phyloP scores from a whole-genome alignment of 37 sponge, comb jelly and placozoan species.

The Hexactinellida sp. region DNA sequence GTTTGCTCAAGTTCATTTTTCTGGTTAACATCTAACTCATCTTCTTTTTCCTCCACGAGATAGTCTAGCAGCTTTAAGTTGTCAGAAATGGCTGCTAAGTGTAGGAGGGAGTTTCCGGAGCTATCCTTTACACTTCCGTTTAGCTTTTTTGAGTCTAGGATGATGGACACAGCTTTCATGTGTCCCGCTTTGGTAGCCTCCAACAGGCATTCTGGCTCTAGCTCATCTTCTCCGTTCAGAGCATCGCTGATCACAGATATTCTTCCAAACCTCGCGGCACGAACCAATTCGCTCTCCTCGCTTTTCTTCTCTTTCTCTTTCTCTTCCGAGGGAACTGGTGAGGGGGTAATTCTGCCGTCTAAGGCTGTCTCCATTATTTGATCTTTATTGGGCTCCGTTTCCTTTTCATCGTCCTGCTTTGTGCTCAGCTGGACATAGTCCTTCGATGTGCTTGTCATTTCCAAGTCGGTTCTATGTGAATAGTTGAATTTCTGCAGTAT shows the following conservation, averaged over 20 bases:
- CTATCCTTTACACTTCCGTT: neutral
- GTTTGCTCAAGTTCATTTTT: constrained; percentile 10
- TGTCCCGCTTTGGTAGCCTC: constrained; percentile 2
- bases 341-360: neutral
- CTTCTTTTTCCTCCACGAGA: neutral
- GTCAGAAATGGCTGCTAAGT: neutral
- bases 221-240: neutral
- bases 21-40: neutral
- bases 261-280: neutral
- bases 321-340: neutral
- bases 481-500: no score
- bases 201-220: neutral
- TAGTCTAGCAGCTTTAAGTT: neutral
- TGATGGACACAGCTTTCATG: neutral
- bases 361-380: neutral
- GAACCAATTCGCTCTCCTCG: neutral
- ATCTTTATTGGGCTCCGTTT: neutral
- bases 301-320: neutral
- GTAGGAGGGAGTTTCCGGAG: neutral
- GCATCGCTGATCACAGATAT: neutral
- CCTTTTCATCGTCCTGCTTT: neutral
- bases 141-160: neutral
- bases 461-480: no score
- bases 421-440: neutral
- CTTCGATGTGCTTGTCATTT: neutral